Base-by-base conservation (phyloP, 2,888 invertebrate species). In the Pachliopta kotzebuea region DNA sequence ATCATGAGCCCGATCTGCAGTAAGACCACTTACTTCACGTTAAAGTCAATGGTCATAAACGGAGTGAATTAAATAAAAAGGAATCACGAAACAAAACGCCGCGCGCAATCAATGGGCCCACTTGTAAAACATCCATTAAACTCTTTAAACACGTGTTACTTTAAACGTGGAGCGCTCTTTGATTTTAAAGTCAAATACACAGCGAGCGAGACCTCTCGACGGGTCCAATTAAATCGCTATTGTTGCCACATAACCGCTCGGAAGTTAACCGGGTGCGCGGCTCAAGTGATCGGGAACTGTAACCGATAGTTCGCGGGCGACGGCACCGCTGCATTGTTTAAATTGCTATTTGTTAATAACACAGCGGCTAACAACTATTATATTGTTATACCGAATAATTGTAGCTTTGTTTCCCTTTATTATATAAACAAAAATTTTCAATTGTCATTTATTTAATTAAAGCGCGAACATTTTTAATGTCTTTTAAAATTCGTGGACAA, bases 171-270 rank as follows among this genome's bases (percentile, higher is more conserved):
- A 78, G 76, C 66, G 72, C 73, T 71, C 72, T 76, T 76, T 75
- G 70, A 77, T 75, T 76, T 75, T 71, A 76, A 69, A 79, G 75
- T 82, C 79, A 76, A 82, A 80, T 78, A 77, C 73, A 69, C 69
- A 65, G 65, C 67, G 71, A 68, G 66, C 66, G 69, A 70, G 71
- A 71, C 72, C 76, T 73, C 76, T 76, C 73, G 68, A 72, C 70
- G 64, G 68, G 72, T 65, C 69, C 76, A 76, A 76, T 77, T 77
- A 78, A 78, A 78, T 73, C 65, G 71, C 69, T 72, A 74, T 76
- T 75, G 74, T 75, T 74, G 72, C 72, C 68, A 68, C 65, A 71
- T 64, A 63, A 62, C 58, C 68, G 68, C 61, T 69, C 68, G 63
- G 68, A 58, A 73, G 71, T 67, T 58, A 52, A 60, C 68, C 71